Evolutionary conservation across 2,888 invertebrate genomes (phyloP).

Genomic region (Polietes domitor): DNA sequence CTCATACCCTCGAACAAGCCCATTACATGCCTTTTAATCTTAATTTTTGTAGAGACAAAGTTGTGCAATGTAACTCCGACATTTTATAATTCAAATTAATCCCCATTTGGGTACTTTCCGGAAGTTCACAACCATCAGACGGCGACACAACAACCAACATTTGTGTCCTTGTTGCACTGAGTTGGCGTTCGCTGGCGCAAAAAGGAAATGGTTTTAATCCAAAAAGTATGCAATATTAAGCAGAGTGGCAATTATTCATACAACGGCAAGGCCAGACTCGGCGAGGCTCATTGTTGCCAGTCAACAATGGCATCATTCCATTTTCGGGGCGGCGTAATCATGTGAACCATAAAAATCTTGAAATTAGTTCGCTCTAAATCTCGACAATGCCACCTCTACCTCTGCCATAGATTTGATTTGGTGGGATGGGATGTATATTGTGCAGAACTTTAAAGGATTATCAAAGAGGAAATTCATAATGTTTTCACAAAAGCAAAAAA

Average conservation of each 20-base stretch:
- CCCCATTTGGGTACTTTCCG: slow-evolving; percentile 57
- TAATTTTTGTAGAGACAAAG: slow-evolving; percentile 15
- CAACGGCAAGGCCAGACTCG: background rate
- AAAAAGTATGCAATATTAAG: slow-evolving; percentile 52
- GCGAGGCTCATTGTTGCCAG: slow-evolving; percentile 12
- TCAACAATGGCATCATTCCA: background rate
- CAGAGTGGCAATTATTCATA: slow-evolving; percentile 52
- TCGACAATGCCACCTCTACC: background rate
- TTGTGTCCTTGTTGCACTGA: background rate
- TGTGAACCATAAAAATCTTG: slow-evolving; percentile 27
- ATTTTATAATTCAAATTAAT: slow-evolving; percentile 61
- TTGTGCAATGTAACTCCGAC: slow-evolving; percentile 24
- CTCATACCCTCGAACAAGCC: background rate
- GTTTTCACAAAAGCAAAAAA: background rate
- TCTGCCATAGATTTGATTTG: background rate
- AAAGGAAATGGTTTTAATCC: slow-evolving; percentile 43
- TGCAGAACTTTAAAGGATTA: background rate
- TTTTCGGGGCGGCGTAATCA: background rate
- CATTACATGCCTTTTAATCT: slow-evolving; percentile 48
- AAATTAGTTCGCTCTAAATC: background rate
- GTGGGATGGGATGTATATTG: background rate
- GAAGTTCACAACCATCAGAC: slow-evolving; percentile 9
- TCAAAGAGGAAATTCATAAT: slow-evolving; percentile 6
- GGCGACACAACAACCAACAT: slow-evolving; percentile 39
- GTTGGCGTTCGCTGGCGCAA: slow-evolving; percentile 8